These are phyloP conservation scores for Bombyx mori DNA, from an alignment of 1,140 invertebrate genomes.

Conservation along the genomic window ASM3026992v2 NC_085121.1:6436001-6436500, in stretches of 20 bases:
- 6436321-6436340: slow-evolving; percentile 83
- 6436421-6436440: slow-evolving; percentile 78
- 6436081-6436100: slow-evolving; percentile 76
- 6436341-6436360: slow-evolving; percentile 77
- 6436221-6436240: slow-evolving; percentile 74
- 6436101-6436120: slow-evolving; percentile 78
- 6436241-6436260: slow-evolving; percentile 74
- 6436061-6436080: slow-evolving; percentile 42
- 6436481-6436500: slow-evolving; percentile 78
- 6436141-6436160: slow-evolving; percentile 69
- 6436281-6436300: slow-evolving; percentile 76
- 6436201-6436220: slow-evolving; percentile 70
- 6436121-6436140: slow-evolving; percentile 73
- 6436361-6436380: slow-evolving; percentile 78
- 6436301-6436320: slow-evolving; percentile 76
- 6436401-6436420: slow-evolving; percentile 85
- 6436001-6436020: slow-evolving; percentile 47
- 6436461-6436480: slow-evolving; percentile 79
- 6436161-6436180: slow-evolving; percentile 73
- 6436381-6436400: slow-evolving; percentile 86
- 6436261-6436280: slow-evolving; percentile 77
- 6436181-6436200: slow-evolving; percentile 73
- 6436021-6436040: slow-evolving; percentile 39
- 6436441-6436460: slow-evolving; percentile 82
- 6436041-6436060: slow-evolving; percentile 42